Base-by-base conservation (phyloP, 2,888 invertebrate species). In the Achlya flavicornis region DNA sequence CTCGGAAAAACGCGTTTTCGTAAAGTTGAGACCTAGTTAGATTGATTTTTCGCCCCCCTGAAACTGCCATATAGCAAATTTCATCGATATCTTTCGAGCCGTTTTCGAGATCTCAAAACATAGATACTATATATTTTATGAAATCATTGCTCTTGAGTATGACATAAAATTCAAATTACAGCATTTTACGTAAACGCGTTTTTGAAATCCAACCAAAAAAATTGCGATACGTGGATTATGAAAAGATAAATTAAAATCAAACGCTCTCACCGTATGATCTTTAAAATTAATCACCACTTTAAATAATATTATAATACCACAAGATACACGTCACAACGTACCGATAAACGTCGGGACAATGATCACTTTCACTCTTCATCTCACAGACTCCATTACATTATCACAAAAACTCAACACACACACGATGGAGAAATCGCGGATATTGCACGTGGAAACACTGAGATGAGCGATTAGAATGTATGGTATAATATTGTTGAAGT, bases 341-440 rank as follows among this genome's bases (percentile, higher is more conserved):
- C 66, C 69, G 70, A 73, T 73, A 67, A 67, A 41, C 43, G 19
- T 41, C 10, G 4, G 63, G 71, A 81, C 79, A 84, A 83, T 80
- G 79, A 67, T 64, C 67, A 80, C 83, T 76, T 76, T 74, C 74
- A 72, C 74, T 70, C 57, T 61, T 67, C 58, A 61, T 63, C 35
- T 35, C 43, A 60, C 61, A 59, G 16, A 16, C 60, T 41, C 32
- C 19, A 41, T 41, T 16, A 19, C 19, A 48, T 32, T 53, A 35
- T 41, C 7, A 60, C 58, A 76, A 76, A 71, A 77, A 77, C 64
- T 41, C 41, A 66, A 68, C 70, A 77, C 75, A 69, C 68, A 72
- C 67, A 63, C 60, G 48, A 74, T 71, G 26, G 19, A 5, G 10
- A 59, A 58, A 58, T n/a, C 43, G 26, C 10, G 33, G 8, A 35